Base-by-base conservation (phyloP, 1,140 invertebrate species). In the Drosophila truncata region DNA sequence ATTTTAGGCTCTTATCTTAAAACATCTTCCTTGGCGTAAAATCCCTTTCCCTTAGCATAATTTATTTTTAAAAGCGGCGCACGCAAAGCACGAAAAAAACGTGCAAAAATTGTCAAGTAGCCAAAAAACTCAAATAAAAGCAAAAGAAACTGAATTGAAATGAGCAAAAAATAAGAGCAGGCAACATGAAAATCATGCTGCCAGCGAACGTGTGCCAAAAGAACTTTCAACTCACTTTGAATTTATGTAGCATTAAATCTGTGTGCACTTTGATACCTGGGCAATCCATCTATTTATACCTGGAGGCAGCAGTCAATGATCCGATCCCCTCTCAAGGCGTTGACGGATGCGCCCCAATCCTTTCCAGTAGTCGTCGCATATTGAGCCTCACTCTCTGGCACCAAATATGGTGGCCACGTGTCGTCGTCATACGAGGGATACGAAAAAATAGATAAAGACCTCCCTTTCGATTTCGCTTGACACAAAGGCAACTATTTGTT, bases 241-340 rank as follows among this genome's bases (percentile, higher is more conserved):
- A 76, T 76, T 54, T 75, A 75, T 75, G 73, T 76, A 52, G 73
- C 73, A 72, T 72, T 71, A 72, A 72, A 71, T 70, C 59, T 31
- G 55, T 42, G 33, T 69, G 80, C 69, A 55, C 67, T 52, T 58
- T 67, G 61, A 74, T 42, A 66, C 66, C 66, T 63, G 69, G 59
- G 66, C 42, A 46, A 42, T 59, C 46, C 46, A 33, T 47, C 70
- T 83, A 82, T 82, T 86, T 79, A 86, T 76, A 73, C 65, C 59
- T 71, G 70, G 2, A 72, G 59, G 63, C 70, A 63, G 9, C 80
- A 76, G 82, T 82, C 83, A 86, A 82, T 77, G 75, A 76, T 79
- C 79, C 44, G 75, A 76, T 79, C 79, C 44, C 71, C 20, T 33
- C n/a, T 29, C n/a, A 44, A 63, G 31, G 20, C 63, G 27, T 71